phyloP scores from a whole-genome alignment of 2,113 vertebrate species.

The Pseudolaguvia tuberculata region DNA sequence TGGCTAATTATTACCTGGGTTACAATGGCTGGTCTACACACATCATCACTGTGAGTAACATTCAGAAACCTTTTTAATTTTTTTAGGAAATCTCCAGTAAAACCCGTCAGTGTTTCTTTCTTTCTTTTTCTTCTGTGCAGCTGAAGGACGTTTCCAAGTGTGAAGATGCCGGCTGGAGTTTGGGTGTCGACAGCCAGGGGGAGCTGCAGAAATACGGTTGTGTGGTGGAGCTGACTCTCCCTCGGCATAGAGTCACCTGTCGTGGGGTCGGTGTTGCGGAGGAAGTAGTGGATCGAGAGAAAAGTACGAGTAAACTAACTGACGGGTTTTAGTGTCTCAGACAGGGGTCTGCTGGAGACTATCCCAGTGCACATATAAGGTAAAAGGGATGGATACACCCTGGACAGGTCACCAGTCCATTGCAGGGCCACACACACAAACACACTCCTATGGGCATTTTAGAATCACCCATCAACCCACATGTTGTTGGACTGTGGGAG shows the following conservation, averaged over 20 bases:
- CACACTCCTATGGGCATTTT: no score
- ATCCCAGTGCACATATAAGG: no score
- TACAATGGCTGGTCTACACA: slow-evolving; percentile 73
- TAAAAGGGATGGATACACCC: no score
- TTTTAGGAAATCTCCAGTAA: no score
- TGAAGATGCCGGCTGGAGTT: slow-evolving; percentile 41
- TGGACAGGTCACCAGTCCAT: no score
- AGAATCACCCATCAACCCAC: no score
- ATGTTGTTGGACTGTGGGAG: no score
- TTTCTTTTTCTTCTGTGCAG: slow-evolving; percentile 44
- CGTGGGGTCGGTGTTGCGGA: slow-evolving; percentile 60
- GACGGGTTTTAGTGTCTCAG: not conserved
- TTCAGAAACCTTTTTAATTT: not conserved
- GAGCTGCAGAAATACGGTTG: slow-evolving; percentile 63
- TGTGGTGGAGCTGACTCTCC: slow-evolving; percentile 63
- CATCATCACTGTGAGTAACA: slow-evolving; percentile 66
- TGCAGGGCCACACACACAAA: no score
- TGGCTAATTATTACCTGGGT: slow-evolving; percentile 71
- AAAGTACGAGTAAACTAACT: not conserved
- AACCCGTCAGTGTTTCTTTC: not conserved
- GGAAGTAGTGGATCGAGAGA: slow-evolving; percentile 42
- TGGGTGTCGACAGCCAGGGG: not conserved
- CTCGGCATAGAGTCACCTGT: slow-evolving; percentile 44
- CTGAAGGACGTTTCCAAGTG: slow-evolving; percentile 67
- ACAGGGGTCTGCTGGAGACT: no score